These are phyloP conservation scores for Phataginus tetradactyla DNA, from an alignment of 2,797 vertebrate genomes.

Conservation along the genomic window DNA sequence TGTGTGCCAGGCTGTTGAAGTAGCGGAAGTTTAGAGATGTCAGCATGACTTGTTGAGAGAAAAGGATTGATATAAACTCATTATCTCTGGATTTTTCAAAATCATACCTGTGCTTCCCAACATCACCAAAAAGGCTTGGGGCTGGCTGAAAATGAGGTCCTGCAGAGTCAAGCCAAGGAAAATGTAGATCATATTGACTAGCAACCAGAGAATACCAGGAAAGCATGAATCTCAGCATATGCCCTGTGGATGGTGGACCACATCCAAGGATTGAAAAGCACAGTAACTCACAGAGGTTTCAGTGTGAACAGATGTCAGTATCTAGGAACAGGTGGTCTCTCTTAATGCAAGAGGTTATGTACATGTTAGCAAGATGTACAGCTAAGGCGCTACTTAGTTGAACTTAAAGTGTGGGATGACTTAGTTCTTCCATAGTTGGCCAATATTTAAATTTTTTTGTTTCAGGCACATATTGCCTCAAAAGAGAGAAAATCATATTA, in stretches of 20 bases:
- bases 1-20: background rate
- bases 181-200: background rate
- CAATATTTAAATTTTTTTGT: background rate
- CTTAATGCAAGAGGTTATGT: background rate
- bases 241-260: background rate
- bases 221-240: background rate
- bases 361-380: background rate
- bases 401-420: background rate
- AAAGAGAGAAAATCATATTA: background rate
- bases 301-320: background rate
- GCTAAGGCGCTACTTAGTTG: background rate
- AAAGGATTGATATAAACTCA: background rate
- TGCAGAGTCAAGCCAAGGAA: background rate
- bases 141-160: background rate
- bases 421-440: background rate
- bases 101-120: background rate
- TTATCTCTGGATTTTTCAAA: background rate
- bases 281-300: background rate
- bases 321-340: background rate
- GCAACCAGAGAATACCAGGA: no score
- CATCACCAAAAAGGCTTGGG: background rate
- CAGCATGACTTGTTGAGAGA: background rate
- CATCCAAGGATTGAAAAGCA: background rate
- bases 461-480: background rate
- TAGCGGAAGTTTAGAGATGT: background rate